Base-by-base conservation (phyloP, 2,113 vertebrate species). In the Asarcornis scutulata region DNA sequence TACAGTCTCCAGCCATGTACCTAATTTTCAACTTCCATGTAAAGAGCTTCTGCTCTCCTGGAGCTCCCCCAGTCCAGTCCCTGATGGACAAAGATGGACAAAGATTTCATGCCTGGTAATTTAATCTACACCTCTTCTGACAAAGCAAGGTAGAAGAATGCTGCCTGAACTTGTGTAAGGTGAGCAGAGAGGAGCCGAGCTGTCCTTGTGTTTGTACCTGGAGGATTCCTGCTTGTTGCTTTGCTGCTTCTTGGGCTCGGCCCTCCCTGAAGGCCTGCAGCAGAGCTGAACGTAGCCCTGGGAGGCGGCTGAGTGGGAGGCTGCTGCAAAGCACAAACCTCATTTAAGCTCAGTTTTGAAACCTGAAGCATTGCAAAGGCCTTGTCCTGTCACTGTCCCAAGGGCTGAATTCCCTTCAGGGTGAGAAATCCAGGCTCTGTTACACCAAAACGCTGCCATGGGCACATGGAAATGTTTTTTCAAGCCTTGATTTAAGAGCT, bases 321-420 rank as follows among this genome's bases (percentile, higher is more conserved):
- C 44, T 68, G 73, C 34, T 52, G 22, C 55, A 32, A 50, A 82
- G 48, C 72, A 60, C 4, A 71, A 55, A 78, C n/a, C 26, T 58
- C 27, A 9, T 27, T 59, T 69, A 42, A 69, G 14, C 26, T 58
- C 31, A 4, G 7, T 8, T 32, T 42, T n/a, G 34, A 50, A 85
- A 23, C 15, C 13, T 63, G 6, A 48, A 81, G 11, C 0, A 0
- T 29, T 64, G 29, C 22, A 22, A 22, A 90, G 32, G 34, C 60
- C 34, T 89, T 76, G 62, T 32, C 3, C 48, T 64, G 25, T 36
- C 72, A 21, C 34, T 56, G 76, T 40, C 10, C 34, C 0, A 0
- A 48, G 53, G 27, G 9, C 67, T 48, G 40, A 48, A 34, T 66
- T 92, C 72, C 42, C 34, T 63, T 40, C 66, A 64, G 48, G 42